phyloP scores from a whole-genome alignment of 2,888 invertebrate species.

The Nephrotoma guestfalica region DNA sequence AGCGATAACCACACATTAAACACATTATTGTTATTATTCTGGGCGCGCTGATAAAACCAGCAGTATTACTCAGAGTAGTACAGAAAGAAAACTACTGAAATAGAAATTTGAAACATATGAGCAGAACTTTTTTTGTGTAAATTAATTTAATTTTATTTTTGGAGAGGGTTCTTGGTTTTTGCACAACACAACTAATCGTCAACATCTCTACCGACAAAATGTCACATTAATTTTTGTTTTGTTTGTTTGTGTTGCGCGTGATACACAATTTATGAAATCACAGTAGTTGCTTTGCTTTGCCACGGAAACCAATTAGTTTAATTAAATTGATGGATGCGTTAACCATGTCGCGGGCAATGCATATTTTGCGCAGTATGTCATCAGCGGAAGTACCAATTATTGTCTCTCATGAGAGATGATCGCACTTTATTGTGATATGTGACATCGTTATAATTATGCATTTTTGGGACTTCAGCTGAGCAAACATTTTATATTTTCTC shows the following conservation, averaged over 20 bases:
- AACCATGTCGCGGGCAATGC: not conserved
- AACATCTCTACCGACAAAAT: not conserved
- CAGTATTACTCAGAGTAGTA: not conserved
- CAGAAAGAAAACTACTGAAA: not conserved
- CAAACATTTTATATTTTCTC: no score
- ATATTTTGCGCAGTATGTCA: not conserved
- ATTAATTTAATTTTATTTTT: not conserved
- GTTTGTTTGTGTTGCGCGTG: not conserved
- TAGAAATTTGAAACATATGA: not conserved
- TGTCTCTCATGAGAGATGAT: not conserved
- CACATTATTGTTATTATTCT: not conserved
- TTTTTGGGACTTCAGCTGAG: no score
- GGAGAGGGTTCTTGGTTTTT: not conserved
- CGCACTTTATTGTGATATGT: no score
- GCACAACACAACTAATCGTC: not conserved
- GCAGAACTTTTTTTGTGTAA: not conserved
- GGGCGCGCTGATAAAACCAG: not conserved
- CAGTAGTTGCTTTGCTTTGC: not conserved
- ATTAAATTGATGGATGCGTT: not conserved
- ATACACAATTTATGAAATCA: not conserved
- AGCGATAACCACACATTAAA: not conserved
- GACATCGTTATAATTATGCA: no score
- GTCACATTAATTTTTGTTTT: not conserved
- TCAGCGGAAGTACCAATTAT: not conserved
- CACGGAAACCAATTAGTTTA: not conserved